Evolutionary conservation across 2,113 vertebrate genomes (phyloP).

Genomic region (Microtus richardsoni): DNA sequence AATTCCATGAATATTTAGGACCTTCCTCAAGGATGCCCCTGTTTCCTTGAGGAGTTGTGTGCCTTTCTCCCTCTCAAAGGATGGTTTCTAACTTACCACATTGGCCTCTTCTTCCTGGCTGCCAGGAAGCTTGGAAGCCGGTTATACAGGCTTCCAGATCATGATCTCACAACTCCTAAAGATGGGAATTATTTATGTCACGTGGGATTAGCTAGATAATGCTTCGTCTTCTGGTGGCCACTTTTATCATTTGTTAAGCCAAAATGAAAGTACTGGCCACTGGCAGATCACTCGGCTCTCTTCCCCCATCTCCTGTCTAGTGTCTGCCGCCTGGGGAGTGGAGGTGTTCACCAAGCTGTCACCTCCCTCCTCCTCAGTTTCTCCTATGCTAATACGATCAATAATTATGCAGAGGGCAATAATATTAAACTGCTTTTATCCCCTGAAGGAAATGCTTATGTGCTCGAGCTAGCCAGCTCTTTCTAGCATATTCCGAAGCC

Average conservation of each 20-base stretch:
- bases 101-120: slow-evolving; percentile 62
- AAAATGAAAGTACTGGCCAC: slow-evolving; percentile 37
- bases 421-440: slow-evolving; percentile 73
- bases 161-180: slow-evolving; percentile 37
- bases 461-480: slow-evolving; percentile 65
- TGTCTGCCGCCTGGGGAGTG: neutral
- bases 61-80: neutral
- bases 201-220: neutral
- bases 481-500: slow-evolving; percentile 76
- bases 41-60: slow-evolving; percentile 20
- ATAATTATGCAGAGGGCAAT: slow-evolving; percentile 77
- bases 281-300: neutral
- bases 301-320: neutral
- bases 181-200: neutral
- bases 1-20: neutral
- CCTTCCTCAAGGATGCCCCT: neutral
- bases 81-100: neutral
- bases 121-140: slow-evolving; percentile 51
- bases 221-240: neutral
- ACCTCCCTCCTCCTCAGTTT: slow-evolving; percentile 26
- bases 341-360: neutral
- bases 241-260: slow-evolving; percentile 37
- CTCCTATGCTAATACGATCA: slow-evolving; percentile 59
- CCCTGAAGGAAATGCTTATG: slow-evolving; percentile 72
- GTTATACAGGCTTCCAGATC: neutral